phyloP scores from a whole-genome alignment of 2,113 vertebrate genomes.

The Oreochromis aureus region DNA sequence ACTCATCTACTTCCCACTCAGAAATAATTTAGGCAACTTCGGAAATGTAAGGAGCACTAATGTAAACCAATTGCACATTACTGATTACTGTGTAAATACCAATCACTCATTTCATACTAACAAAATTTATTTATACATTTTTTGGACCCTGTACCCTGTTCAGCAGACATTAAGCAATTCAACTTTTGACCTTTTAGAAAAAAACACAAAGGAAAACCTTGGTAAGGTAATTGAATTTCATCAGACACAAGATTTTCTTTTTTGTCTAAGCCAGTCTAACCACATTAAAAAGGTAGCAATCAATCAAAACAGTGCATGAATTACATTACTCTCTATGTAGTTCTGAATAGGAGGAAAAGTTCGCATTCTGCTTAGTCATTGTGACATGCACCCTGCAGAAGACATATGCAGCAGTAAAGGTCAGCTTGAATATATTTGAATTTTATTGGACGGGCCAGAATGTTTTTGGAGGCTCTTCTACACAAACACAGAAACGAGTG shows the following conservation, averaged over 20 bases:
- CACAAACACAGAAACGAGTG: neutral
- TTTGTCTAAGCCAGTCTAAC: neutral
- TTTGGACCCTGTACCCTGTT: neutral
- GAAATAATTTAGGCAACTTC: neutral
- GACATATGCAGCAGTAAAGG: neutral
- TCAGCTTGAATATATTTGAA: neutral
- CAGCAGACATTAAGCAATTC: neutral
- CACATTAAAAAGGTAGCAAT: neutral
- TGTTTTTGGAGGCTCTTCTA: neutral
- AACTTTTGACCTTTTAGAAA: too few relatives aligned
- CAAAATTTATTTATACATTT: neutral
- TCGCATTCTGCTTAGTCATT: neutral
- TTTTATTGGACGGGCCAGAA: neutral
- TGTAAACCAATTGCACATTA: neutral
- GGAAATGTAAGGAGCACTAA: neutral
- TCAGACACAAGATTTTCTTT: neutral
- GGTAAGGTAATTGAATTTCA: neutral
- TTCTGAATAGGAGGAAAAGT: neutral
- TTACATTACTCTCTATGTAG: neutral
- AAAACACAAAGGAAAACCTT: too few relatives aligned
- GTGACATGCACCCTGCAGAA: neutral
- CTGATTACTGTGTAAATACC: neutral
- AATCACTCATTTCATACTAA: neutral
- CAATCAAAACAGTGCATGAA: neutral
- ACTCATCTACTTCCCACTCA: rapidly evolving